phyloP scores from a whole-genome alignment of 2,888 invertebrate genomes.

The Sinhomidia bicolor region DNA sequence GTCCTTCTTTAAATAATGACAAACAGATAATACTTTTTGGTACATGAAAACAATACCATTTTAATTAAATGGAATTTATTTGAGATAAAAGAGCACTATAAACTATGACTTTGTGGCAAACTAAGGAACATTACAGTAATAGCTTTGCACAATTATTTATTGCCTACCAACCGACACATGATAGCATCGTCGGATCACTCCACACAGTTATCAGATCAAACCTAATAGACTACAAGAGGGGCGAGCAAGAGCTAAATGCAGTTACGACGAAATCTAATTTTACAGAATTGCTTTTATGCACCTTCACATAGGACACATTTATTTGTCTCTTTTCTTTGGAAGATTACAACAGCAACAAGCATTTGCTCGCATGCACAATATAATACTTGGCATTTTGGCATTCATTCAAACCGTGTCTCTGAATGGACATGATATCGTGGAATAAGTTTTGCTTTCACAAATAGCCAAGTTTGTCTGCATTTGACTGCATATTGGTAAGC shows the following conservation, averaged over 20 bases:
- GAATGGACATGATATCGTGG: no score
- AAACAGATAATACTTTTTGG: background rate
- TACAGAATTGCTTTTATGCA: no score
- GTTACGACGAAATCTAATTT: no score
- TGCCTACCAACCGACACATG: background rate
- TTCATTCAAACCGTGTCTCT: no score
- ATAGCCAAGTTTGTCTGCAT: no score
- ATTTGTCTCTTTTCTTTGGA: no score
- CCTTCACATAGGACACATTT: background rate
- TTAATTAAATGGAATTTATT: conserved; percentile 22
- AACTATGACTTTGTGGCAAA: background rate
- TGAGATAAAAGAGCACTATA: background rate
- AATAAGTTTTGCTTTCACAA: no score
- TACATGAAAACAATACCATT: conserved; percentile 7
- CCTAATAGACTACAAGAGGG: background rate
- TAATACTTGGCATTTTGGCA: background rate
- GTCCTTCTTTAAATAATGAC: background rate
- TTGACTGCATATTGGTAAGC: no score
- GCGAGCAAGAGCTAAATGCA: background rate
- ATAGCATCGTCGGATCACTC: background rate
- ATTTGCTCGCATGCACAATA: no score
- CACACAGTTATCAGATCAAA: background rate
- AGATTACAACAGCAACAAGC: no score
- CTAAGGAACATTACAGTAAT: background rate
- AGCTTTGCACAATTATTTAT: background rate